phyloP scores from a whole-genome alignment of 2,113 vertebrate genomes.

The Pelodiscus sinensis region DNA sequence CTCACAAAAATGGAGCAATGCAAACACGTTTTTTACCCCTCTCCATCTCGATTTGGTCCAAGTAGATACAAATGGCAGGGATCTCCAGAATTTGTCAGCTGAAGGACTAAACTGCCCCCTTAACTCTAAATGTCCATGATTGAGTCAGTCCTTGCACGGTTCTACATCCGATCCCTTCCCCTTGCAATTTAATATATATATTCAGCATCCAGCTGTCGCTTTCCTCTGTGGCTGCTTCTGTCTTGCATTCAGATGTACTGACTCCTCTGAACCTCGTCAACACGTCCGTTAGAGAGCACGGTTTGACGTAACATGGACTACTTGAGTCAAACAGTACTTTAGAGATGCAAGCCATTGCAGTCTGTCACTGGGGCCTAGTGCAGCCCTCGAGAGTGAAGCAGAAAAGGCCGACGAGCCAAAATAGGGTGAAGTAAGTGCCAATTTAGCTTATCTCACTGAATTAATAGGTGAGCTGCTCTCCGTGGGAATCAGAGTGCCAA shows the following conservation, averaged over 20 bases:
- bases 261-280: constrained; percentile 31
- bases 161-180: background rate
- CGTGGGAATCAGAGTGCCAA: background rate
- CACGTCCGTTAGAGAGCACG: constrained; percentile 23
- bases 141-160: background rate
- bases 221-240: constrained; percentile 2
- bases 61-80: background rate
- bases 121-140: background rate
- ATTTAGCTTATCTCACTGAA: constrained; percentile 51
- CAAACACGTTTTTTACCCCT: background rate
- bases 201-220: background rate
- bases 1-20: background rate
- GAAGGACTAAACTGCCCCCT: background rate
- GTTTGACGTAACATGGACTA: constrained; percentile 50
- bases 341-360: constrained; percentile 19
- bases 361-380: constrained; percentile 18
- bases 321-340: constrained; percentile 52
- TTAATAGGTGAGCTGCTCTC: constrained; percentile 60
- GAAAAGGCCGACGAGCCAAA: constrained; percentile 34
- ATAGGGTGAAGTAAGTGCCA: constrained; percentile 41
- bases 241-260: background rate
- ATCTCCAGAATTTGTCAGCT: background rate
- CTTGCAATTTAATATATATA: background rate
- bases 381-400: constrained; percentile 43
- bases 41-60: background rate